phyloP scores from a whole-genome alignment of 2,888 invertebrate genomes.

The Cyaniris semiargus region DNA sequence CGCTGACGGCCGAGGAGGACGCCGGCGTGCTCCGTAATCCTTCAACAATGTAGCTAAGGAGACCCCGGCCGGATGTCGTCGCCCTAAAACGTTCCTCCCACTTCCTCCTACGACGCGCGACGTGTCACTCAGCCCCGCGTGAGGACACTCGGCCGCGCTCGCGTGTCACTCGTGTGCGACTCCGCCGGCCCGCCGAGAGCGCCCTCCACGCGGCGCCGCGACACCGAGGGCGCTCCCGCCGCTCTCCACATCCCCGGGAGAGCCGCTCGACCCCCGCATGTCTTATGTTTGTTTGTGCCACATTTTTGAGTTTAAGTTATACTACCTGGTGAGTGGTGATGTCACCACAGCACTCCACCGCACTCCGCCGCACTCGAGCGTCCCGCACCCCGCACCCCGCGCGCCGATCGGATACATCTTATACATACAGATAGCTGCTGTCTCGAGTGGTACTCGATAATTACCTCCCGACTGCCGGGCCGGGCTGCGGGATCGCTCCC shows the following conservation, averaged over 20 bases:
- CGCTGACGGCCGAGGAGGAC: background rate
- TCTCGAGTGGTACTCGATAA: conserved; percentile 4
- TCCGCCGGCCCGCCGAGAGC: background rate
- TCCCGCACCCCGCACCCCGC: background rate
- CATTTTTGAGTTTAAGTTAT: background rate
- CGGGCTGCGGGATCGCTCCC: background rate
- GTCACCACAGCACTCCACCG: background rate
- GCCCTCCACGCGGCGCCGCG: background rate
- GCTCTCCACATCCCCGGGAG: background rate
- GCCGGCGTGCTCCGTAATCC: background rate
- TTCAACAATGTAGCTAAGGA: background rate
- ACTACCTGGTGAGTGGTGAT: background rate
- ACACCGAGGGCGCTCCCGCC: background rate
- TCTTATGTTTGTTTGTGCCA: background rate
- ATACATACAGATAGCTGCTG: background rate
- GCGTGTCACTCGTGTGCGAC: background rate
- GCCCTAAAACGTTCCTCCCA: background rate
- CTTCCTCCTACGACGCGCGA: background rate
- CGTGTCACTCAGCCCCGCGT: background rate
- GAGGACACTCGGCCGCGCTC: background rate
- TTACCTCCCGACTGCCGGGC: background rate
- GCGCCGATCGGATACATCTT: background rate
- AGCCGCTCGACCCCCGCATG: background rate
- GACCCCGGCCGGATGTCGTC: background rate
- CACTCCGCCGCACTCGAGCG: background rate